These are phyloP conservation scores for Excalfactoria chinensis DNA, from an alignment of 2,113 vertebrate genomes.

Conservation along the genomic window DNA sequence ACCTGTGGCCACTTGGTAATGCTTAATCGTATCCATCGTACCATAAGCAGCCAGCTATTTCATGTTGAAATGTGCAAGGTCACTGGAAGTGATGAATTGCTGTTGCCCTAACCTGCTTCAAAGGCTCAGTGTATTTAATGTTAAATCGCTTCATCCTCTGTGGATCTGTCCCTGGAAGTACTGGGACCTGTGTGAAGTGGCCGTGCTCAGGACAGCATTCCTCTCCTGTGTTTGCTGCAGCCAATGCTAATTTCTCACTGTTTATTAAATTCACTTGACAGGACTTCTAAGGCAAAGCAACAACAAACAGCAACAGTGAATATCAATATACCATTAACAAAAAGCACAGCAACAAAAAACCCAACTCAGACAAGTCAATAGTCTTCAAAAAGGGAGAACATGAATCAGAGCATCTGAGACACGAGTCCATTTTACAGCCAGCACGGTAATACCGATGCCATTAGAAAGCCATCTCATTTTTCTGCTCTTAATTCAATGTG, in stretches of 20 bases:
- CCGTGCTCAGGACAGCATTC: background rate
- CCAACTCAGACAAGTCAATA: conserved; percentile 25
- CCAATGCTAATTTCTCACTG: conserved; percentile 57
- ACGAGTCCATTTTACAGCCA: conserved; percentile 12
- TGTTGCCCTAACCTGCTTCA: conserved; percentile 47
- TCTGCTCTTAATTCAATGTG: conserved; percentile 45
- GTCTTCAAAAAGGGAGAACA: conserved; percentile 12
- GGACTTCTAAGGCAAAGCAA: conserved; percentile 25
- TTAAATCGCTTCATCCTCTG: conserved; percentile 36
- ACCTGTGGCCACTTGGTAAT: background rate
- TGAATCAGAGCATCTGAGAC: conserved; percentile 43
- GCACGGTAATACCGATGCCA: background rate
- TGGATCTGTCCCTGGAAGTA: background rate
- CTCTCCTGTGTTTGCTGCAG: conserved; percentile 51
- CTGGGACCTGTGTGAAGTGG: background rate
- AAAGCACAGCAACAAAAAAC: background rate
- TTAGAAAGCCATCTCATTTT: conserved; percentile 63
- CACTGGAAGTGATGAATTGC: conserved; percentile 11
- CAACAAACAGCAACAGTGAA: background rate
- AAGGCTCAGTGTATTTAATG: conserved; percentile 26
- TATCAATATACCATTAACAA: conserved; percentile 47
- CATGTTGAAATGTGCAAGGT: conserved; percentile 33
- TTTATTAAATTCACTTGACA: conserved; percentile 58
- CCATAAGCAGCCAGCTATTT: background rate
- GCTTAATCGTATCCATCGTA: background rate